Base-by-base conservation (phyloP, 2,888 invertebrate genomes). In the Odontothrips loti region DNA sequence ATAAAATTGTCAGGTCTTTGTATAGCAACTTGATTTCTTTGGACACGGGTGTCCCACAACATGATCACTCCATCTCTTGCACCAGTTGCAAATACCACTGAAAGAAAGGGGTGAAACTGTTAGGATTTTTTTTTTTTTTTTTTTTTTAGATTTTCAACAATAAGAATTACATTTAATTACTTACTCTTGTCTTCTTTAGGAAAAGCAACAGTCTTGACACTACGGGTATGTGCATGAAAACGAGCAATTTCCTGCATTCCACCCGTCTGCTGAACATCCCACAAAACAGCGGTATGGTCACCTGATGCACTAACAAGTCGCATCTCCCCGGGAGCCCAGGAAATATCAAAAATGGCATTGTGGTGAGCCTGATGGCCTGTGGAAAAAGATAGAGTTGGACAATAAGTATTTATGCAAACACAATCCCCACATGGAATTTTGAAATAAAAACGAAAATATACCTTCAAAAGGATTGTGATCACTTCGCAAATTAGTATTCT, bases 331-430 rank as follows among this genome's bases (percentile, higher is more conserved):
- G 93, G 93, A 88, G 93, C 92, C 97, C 97, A 97, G 0, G 94
- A 93, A 81, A 97, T 86, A 87, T 97, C 96, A 86, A 96, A 97
- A 51, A 97, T 93, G 0, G 96, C 96, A 89, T 97, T 96, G 85
- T 90, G 91, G 87, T 97, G 97, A 82, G 90, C 90, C 84, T 88
- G 85, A 83, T 82, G 81, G 48, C 79, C 83, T 83, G 47, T 34
- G 81, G 80, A 79, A 11, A 79, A 79, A 80, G 80, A 80, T 75
- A 75, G 12, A 79, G 78, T 58, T 17, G 58, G 6, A 20, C 0
- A 4, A 82, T 75, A 79, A 78, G 47, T 17, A 80, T 29, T 80
- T 17, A 43, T 4, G 20, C 17, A 47, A 34, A 11, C 10, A 79
- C 43, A 81, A 15, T 27, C 27, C 6, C 43, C 78, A 79, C 75